phyloP scores from a whole-genome alignment of 2,888 invertebrate genomes.

The Eustalomyia histrio region DNA sequence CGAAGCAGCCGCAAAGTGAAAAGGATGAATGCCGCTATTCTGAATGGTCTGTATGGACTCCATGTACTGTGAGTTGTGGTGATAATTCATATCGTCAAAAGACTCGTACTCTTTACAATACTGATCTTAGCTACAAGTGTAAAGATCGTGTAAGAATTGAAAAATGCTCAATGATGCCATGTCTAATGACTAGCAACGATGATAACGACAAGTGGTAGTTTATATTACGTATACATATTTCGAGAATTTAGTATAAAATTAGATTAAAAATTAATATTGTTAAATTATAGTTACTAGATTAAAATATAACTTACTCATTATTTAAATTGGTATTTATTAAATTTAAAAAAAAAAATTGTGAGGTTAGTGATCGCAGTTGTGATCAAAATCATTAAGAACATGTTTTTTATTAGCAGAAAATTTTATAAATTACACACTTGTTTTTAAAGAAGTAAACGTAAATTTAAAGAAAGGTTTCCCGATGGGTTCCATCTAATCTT shows the following conservation, averaged over 20 bases:
- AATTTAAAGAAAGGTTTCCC: too few relatives aligned
- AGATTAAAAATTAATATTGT: slow-evolving; percentile 1
- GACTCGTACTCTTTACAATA: slow-evolving; percentile 79
- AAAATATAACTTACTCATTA: too few relatives aligned
- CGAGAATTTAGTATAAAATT: neutral
- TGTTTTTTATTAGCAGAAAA: too few relatives aligned
- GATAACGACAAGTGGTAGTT: slow-evolving; percentile 64
- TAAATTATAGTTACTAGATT: too few relatives aligned
- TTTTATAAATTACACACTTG: too few relatives aligned
- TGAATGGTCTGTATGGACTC: slow-evolving; percentile 86
- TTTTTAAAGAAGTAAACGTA: too few relatives aligned
- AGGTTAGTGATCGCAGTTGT: too few relatives aligned
- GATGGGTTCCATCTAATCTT: too few relatives aligned
- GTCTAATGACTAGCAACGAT: slow-evolving; percentile 73
- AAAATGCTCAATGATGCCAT: slow-evolving; percentile 77
- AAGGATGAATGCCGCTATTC: slow-evolving; percentile 82
- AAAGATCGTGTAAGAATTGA: slow-evolving; percentile 77
- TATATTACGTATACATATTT: neutral
- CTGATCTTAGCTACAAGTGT: slow-evolving; percentile 76
- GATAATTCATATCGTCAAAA: slow-evolving; percentile 81
- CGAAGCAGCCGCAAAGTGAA: slow-evolving; percentile 49
- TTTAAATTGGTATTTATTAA: too few relatives aligned
- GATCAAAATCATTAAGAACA: too few relatives aligned
- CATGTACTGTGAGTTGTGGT: slow-evolving; percentile 85
- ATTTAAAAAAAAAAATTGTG: too few relatives aligned